These are phyloP conservation scores for Dendroctonus valens DNA, from an alignment of 1,140 invertebrate species.

Conservation along the genomic window DNA sequence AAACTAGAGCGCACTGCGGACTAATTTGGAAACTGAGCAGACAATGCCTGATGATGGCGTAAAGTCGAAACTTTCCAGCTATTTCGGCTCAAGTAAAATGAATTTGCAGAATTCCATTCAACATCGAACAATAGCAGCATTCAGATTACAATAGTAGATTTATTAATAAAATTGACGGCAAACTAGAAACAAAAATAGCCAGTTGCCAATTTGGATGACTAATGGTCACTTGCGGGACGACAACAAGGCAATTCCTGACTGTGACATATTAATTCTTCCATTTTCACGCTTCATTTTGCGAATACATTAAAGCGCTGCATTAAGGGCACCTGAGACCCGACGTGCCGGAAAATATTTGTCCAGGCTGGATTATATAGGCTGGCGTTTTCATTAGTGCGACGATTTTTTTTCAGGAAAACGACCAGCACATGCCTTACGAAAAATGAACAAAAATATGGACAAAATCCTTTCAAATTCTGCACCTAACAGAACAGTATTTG, in stretches of 20 bases:
- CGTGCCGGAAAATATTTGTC: slow-evolving; percentile 22
- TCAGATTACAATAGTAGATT: not conserved
- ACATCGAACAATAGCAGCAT: no score
- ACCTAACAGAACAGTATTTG: no score
- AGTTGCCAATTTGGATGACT: slow-evolving; percentile 28
- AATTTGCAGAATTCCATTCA: no score
- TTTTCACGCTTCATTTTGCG: slow-evolving; percentile 31
- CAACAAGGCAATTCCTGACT: slow-evolving; percentile 31
- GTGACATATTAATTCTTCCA: slow-evolving; percentile 33
- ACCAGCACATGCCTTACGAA: no score
- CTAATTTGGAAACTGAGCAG: no score
- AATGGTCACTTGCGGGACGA: slow-evolving; percentile 26
- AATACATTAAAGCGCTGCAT: slow-evolving; percentile 27
- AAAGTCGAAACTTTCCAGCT: no score
- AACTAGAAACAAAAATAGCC: slow-evolving; percentile 25
- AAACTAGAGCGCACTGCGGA: no score
- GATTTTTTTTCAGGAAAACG: not conserved
- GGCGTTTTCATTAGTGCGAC: slow-evolving; percentile 15
- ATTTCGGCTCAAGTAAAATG: no score
- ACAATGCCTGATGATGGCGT: no score
- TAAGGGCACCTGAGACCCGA: slow-evolving; percentile 28
- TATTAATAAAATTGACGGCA: slow-evolving; percentile 14
- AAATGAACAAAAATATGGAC: no score
- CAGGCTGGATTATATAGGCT: slow-evolving; percentile 12
- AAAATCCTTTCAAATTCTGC: no score